Evolutionary conservation across 2,888 invertebrate genomes (phyloP).

Genomic region (Ecdyonurus torrentis): DNA sequence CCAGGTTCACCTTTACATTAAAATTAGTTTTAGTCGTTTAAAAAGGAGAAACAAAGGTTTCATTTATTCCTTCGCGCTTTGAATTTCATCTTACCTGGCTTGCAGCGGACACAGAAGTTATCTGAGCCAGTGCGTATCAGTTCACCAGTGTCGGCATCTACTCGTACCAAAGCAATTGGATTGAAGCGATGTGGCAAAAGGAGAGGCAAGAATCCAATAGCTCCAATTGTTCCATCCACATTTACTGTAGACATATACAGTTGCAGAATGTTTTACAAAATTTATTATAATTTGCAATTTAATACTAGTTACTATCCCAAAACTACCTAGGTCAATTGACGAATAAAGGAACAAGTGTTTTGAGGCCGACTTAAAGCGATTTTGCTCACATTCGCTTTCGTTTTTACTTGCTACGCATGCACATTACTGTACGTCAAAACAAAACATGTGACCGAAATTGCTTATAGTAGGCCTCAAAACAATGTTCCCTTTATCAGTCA

Average conservation of each 20-base stretch:
- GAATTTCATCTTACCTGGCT: conserved; percentile 36
- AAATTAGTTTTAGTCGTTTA: too few species aligned
- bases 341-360: too few species aligned
- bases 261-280: too few species aligned
- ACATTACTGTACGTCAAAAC: too few species aligned
- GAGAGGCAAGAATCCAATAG: conserved; percentile 77
- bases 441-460: too few species aligned
- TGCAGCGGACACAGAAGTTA: conserved; percentile 62
- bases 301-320: too few species aligned
- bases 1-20: conserved; percentile 66
- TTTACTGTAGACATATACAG: conserved; percentile 59
- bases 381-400: too few species aligned
- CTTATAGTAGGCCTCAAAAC: too few species aligned
- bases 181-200: conserved; percentile 44
- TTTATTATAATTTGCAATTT: conserved; percentile 9
- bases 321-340: too few species aligned
- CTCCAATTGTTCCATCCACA: conserved; percentile 72
- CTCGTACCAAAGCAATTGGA: conserved; percentile 36
- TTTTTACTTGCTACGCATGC: too few species aligned
- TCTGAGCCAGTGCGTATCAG: conserved; percentile 43
- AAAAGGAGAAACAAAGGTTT: background rate
- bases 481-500: too few species aligned
- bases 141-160: conserved; percentile 52
- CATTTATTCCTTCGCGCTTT: background rate
- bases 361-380: too few species aligned